A percentile compares a stretch with the other conserved stretches of the same genome.
Evolutionary conservation across 2,888 invertebrate genomes (phyloP).

Genomic region (Oscheius sp.): DNA sequence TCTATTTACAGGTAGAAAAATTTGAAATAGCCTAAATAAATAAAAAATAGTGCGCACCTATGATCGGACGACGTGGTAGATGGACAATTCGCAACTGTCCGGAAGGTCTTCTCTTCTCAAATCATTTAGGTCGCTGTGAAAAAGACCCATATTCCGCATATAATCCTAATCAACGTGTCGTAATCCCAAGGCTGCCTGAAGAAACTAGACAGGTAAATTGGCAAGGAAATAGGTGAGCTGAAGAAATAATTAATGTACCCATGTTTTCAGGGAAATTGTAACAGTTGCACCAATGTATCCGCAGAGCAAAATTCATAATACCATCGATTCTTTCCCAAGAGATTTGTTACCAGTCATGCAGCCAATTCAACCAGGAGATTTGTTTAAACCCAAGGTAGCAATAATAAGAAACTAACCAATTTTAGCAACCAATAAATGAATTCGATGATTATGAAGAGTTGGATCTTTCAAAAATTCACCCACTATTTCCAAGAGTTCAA

Average conservation of each 20-base stretch:
- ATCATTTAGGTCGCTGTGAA: constrained; percentile 43
- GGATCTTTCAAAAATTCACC: constrained; percentile 44
- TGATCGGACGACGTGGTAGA: constrained; percentile 41
- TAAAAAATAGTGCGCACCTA: constrained; percentile 52
- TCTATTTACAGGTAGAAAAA: constrained; percentile 23
- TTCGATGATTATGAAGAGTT: constrained; percentile 19
- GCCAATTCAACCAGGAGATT: constrained; percentile 11
- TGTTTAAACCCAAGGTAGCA: constrained; percentile 12
- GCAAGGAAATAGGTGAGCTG: constrained; percentile 40
- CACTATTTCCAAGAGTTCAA: constrained; percentile 50
- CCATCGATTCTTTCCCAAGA: constrained; percentile 45
- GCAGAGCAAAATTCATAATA: constrained; percentile 38
- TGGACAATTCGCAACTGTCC: constrained; percentile 51
- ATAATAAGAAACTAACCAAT: background rate
- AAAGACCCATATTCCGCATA: constrained; percentile 35
- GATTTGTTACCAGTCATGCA: constrained; percentile 37
- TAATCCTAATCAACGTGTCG: constrained; percentile 43
- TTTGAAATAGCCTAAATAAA: too few relatives aligned
- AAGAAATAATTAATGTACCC: background rate
- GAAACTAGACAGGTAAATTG: constrained; percentile 42
- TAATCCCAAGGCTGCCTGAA: constrained; percentile 45
- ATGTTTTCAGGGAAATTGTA: constrained; percentile 9
- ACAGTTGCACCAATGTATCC: constrained; percentile 38
- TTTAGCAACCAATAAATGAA: constrained; percentile 2
- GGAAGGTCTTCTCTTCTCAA: constrained; percentile 43